Evolutionary conservation across 30 jellyfish, hydroid and myxozoan genomes (phyloP).

Genomic region (Aurelia aurita complex sp. Pacific): DNA sequence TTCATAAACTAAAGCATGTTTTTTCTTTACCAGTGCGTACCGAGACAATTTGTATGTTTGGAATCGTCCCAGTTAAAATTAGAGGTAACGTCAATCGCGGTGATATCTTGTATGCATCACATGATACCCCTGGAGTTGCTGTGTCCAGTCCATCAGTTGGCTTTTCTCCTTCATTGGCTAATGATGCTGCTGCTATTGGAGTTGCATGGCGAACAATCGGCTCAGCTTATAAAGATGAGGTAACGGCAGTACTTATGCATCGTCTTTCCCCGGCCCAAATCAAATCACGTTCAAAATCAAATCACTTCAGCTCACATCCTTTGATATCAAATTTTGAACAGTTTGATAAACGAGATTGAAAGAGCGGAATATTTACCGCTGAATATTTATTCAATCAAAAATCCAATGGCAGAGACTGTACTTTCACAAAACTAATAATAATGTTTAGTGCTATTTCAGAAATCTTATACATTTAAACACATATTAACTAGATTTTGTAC

Average conservation of each 20-base stretch:
- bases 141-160: conserved; percentile 49
- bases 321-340: too few species aligned
- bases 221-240: conserved; percentile 55
- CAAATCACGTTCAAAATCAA: too few species aligned
- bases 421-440: too few species aligned
- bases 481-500: too few species aligned
- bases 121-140: conserved; percentile 87
- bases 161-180: not conserved
- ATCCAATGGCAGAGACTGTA: too few species aligned
- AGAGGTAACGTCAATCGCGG: conserved; percentile 73
- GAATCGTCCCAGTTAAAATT: conserved; percentile 86
- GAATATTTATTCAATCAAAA: too few species aligned
- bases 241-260: not conserved
- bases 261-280: not conserved
- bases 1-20: too few species aligned
- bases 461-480: too few species aligned
- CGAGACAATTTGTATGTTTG: conserved; percentile 89
- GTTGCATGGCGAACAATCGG: conserved; percentile 57
- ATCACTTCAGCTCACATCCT: too few species aligned
- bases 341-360: too few species aligned
- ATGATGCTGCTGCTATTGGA: conserved; percentile 65
- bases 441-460: too few species aligned
- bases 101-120: conserved; percentile 77
- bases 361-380: too few species aligned
- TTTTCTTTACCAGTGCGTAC: conserved; percentile 60